phyloP scores from a whole-genome alignment of 53 echinoderm and acorn worm genomes.

The Henricia sp. region DNA sequence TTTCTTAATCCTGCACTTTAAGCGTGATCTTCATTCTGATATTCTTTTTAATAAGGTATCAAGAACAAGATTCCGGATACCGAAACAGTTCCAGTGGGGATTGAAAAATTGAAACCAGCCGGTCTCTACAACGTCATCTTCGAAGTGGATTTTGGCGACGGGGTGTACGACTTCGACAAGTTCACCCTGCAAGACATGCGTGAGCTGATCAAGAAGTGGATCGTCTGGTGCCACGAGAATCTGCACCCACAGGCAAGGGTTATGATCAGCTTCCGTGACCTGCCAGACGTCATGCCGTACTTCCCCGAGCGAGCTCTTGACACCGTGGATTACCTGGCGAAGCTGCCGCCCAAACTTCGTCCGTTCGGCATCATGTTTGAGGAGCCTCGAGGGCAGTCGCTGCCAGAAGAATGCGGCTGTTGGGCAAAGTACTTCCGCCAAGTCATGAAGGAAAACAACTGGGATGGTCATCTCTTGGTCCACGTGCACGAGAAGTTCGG shows the following conservation, averaged over 20 bases:
- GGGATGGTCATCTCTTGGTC: slow-evolving; percentile 60
- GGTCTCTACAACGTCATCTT: slow-evolving; percentile 61
- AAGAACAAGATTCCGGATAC: slow-evolving; percentile 54
- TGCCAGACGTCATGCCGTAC: slow-evolving; percentile 58
- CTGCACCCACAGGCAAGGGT: slow-evolving; percentile 43
- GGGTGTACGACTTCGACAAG: slow-evolving; percentile 55
- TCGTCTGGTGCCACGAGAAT: slow-evolving; percentile 52
- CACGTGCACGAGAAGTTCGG: slow-evolving; percentile 74
- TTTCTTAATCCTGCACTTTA: no score
- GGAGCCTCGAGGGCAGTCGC: slow-evolving; percentile 46
- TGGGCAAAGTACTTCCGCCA: slow-evolving; percentile 44
- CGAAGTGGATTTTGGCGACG: slow-evolving; percentile 62
- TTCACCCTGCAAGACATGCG: slow-evolving; percentile 43
- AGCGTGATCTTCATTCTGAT: background rate
- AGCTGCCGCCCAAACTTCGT: slow-evolving; percentile 35
- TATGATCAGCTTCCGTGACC: slow-evolving; percentile 64
- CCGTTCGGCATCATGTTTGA: slow-evolving; percentile 67
- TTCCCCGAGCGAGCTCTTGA: slow-evolving; percentile 58
- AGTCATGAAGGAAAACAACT: slow-evolving; percentile 58
- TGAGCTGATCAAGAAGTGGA: slow-evolving; percentile 49
- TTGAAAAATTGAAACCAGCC: slow-evolving; percentile 38
- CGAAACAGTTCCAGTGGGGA: slow-evolving; percentile 54
- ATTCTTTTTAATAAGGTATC: background rate
- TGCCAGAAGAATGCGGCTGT: slow-evolving; percentile 48
- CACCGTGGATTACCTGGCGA: slow-evolving; percentile 48